Percentiles rank a stretch among this genome's conserved stretches.
These are phyloP conservation scores for Carollia perspicillata DNA, from an alignment of 2,113 vertebrate genomes.

Conservation along the genomic window DNA sequence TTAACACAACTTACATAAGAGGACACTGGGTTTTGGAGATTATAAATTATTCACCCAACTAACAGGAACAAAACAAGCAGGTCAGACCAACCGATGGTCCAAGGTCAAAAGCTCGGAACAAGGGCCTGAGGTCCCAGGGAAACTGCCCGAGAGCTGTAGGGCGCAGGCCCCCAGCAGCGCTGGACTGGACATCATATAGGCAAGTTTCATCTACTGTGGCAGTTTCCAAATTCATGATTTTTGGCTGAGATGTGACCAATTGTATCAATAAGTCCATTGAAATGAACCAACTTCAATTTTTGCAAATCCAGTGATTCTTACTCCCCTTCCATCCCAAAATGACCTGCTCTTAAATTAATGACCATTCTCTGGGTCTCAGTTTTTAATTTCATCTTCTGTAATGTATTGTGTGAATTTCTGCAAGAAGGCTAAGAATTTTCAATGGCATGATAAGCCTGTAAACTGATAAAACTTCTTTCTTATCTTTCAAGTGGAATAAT, in stretches of 20 bases:
- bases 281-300: neutral
- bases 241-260: neutral
- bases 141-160: neutral
- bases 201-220: neutral
- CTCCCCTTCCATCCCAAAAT: neutral
- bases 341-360: neutral
- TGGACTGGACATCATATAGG: too few species aligned
- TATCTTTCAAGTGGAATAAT: neutral
- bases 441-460: neutral
- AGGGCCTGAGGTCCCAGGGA: too few species aligned
- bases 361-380: neutral
- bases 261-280: neutral
- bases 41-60: slow-evolving; percentile 31
- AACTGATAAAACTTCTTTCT: neutral
- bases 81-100: neutral
- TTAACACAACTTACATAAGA: slow-evolving; percentile 42
- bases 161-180: neutral
- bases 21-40: slow-evolving; percentile 30
- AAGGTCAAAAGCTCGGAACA: too few species aligned
- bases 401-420: neutral
- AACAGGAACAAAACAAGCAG: neutral
- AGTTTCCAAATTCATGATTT: neutral
- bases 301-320: neutral
- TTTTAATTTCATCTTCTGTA: slow-evolving; percentile 22
- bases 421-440: neutral